Evolutionary conservation across 1,140 invertebrate genomes (phyloP).

Genomic region (Vollenhovia emeryi): DNA sequence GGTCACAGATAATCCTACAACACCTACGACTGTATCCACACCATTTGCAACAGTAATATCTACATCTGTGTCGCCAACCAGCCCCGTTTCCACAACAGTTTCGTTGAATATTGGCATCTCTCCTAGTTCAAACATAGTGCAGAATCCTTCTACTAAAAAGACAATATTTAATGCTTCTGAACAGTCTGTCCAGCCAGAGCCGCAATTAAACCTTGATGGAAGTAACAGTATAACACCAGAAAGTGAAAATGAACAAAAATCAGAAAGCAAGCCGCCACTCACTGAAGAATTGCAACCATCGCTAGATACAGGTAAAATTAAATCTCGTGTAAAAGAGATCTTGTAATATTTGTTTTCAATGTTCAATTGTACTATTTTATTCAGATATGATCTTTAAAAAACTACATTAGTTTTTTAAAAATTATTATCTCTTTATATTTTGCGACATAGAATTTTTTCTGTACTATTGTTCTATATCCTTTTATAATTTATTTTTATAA

Average conservation of each 20-base stretch:
- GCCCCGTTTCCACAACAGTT: neutral
- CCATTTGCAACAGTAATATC: neutral
- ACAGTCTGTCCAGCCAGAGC: neutral
- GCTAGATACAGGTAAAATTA: slow-evolving; percentile 79
- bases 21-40: slow-evolving; percentile 43
- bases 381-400: neutral
- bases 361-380: neutral
- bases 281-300: slow-evolving; percentile 79
- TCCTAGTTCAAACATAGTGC: neutral
- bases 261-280: slow-evolving; percentile 68
- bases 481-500: slow-evolving; percentile 33
- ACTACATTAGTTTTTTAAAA: neutral
- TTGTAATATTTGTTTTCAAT: slow-evolving; percentile 7
- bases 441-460: slow-evolving; percentile 35
- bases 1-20: slow-evolving; percentile 77
- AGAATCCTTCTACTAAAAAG: slow-evolving; percentile 41
- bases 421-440: slow-evolving; percentile 19
- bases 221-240: slow-evolving; percentile 71
- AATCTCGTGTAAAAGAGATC: slow-evolving; percentile 40
- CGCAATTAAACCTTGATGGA: slow-evolving; percentile 7
- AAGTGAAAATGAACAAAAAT: slow-evolving; percentile 72
- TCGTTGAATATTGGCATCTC: slow-evolving; percentile 8
- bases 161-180: slow-evolving; percentile 19
- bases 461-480: neutral
- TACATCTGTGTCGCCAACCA: neutral